Evolutionary conservation across 2,113 vertebrate genomes (phyloP).

Genomic region (Micromys minutus): DNA sequence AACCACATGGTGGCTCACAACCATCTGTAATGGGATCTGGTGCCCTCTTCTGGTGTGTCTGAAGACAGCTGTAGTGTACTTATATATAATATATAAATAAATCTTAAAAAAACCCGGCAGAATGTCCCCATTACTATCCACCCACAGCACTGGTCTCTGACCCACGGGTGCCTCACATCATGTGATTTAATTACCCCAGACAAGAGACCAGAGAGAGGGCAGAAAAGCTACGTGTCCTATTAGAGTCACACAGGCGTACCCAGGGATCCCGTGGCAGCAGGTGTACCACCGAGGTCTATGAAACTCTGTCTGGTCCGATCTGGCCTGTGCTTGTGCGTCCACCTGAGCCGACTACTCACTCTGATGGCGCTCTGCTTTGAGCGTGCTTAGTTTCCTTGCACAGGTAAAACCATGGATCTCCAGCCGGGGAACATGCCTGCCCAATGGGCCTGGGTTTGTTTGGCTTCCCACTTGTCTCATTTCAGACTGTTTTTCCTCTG

Average conservation of each 20-base stretch:
- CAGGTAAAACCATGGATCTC: neutral
- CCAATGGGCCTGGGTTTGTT: neutral
- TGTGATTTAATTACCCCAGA: neutral
- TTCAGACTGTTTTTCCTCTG: neutral
- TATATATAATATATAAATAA: no score
- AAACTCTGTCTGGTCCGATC: no score
- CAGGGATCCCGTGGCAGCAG: fast-evolving
- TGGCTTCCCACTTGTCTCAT: neutral
- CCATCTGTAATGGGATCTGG: no score
- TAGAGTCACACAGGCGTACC: neutral
- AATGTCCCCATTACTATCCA: neutral
- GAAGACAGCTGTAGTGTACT: no score
- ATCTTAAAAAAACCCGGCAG: no score
- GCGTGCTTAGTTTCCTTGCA: neutral
- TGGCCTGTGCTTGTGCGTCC: neutral
- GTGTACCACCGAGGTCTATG: neutral
- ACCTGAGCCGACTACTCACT: no score
- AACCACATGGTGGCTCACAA: no score
- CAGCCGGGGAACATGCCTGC: neutral
- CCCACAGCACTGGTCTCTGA: neutral
- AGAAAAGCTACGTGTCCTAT: neutral
- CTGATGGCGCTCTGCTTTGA: neutral
- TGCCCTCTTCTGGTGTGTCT: no score
- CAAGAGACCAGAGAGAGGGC: neutral
- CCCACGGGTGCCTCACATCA: neutral